Evolutionary conservation across 2,888 invertebrate genomes (phyloP), one percentile per base, ranked within the genome.

Genomic region (Pemphredon lugubris): DNA sequence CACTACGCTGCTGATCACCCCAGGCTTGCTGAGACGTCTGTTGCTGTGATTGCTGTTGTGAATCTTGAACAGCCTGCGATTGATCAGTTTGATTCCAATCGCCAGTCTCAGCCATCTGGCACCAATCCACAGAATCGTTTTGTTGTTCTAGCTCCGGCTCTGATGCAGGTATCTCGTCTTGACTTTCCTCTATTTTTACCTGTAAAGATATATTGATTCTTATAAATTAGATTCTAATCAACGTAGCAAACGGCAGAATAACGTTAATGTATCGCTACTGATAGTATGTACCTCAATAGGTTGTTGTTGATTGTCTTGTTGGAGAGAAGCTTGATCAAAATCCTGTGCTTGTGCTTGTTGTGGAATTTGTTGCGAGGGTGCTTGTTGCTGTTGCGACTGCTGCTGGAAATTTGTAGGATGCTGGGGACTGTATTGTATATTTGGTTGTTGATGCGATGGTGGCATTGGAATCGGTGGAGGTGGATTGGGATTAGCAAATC

Each of bases 381-480:
- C 48, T 55, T 66, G 85, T 58, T 77, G 70, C 11, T 73, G 75
- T 45, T 57, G 51, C 3, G 77, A 75, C 67, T 69, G 83, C 61
- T 79, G 86, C 58, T 86, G 87, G 54, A 86, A 90, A 50, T 84
- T 86, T 44, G 84, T 74, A 2, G 89, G 87, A 74, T 87, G 89
- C 34, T 87, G 89, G 42, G 88, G 87, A 68, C 86, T 89, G 66
- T 83, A 89, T 50, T 85, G 87, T 58, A 89, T 73, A 60, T 82
- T 87, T 39, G 86, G 84, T 59, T 83, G 83, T 57, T 88, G 89
- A 75, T 90, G 90, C 14, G 85, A 90, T 20, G 92, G 92, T 61
- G 93, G 92, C 87, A 92, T 90, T 2, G 92, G 92, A 78, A 92
- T 92, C 9, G 92, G 92, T 14, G 92, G 92, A 1, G 92, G 92